Conservation (phyloP, 2,113 vertebrate genomes). For the Sterna hirundo region DNA sequence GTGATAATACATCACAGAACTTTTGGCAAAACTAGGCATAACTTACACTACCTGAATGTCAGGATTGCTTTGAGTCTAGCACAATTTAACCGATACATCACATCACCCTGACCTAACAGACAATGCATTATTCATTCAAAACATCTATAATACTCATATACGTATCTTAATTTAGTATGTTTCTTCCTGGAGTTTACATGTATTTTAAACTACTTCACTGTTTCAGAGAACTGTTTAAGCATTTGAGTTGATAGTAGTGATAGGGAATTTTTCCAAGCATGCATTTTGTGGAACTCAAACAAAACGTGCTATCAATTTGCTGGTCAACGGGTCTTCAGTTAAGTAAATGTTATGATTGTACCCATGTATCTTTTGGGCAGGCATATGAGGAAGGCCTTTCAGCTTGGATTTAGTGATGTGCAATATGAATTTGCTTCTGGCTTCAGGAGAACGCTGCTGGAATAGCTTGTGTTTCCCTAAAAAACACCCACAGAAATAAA, state of each 20-base stretch:
- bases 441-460: neutral
- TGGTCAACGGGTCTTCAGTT: neutral
- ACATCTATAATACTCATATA: neutral
- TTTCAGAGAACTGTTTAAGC: neutral
- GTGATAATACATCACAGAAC: neutral
- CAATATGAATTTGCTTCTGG: neutral
- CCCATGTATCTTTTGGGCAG: neutral
- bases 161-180: neutral
- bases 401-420: neutral
- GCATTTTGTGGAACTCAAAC: neutral
- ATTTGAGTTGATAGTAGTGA: neutral
- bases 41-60: neutral
- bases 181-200: neutral
- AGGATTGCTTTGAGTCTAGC: neutral
- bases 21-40: neutral
- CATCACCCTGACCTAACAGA: neutral
- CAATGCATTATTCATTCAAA: neutral
- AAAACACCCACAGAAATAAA: neutral
- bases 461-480: neutral
- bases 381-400: neutral
- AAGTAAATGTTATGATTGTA: neutral
- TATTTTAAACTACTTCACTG: neutral
- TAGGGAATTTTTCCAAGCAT: neutral
- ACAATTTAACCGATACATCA: neutral
- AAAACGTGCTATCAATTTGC: neutral